Evolutionary conservation across 2,888 invertebrate genomes (phyloP).

Genomic region (Stenchaetothrips biformis): DNA sequence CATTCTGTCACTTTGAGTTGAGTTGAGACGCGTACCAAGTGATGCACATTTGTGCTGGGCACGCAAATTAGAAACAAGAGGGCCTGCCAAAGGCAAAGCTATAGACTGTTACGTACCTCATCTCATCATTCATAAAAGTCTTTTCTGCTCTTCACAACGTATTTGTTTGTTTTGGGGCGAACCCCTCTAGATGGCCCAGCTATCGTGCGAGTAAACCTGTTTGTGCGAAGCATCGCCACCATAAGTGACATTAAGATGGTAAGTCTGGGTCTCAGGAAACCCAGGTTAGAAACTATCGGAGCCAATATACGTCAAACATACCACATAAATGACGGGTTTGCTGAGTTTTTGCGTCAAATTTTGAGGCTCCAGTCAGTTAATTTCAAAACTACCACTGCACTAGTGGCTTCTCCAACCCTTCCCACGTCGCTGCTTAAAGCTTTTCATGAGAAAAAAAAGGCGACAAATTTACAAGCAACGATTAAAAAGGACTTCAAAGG

Average conservation of each 20-base stretch:
- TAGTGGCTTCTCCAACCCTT: conserved; percentile 10
- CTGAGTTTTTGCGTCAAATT: neutral
- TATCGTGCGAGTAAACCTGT: conserved; percentile 95
- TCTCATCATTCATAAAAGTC: neutral
- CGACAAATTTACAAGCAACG: no score
- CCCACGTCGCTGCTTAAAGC: conserved; percentile 9
- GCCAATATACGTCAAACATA: conserved; percentile 31
- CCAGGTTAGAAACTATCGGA: conserved; percentile 39
- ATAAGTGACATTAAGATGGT: conserved; percentile 99
- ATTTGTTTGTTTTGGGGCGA: conserved; percentile 30
- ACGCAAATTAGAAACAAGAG: neutral
- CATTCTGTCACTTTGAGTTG: neutral
- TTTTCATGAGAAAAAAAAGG: neutral
- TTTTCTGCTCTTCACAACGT: conserved; percentile 19
- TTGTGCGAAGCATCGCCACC: conserved; percentile 95
- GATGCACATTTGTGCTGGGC: neutral
- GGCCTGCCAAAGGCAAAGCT: neutral
- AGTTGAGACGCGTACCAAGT: no score
- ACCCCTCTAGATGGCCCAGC: conserved; percentile 81
- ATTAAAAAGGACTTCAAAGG: no score
- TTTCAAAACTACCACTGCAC: neutral
- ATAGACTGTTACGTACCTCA: neutral
- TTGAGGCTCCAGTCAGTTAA: conserved; percentile 26
- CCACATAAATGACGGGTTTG: neutral
- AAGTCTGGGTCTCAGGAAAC: conserved; percentile 54